phyloP scores from a whole-genome alignment of 2,113 vertebrate genomes.

The Mesitornis unicolor region DNA sequence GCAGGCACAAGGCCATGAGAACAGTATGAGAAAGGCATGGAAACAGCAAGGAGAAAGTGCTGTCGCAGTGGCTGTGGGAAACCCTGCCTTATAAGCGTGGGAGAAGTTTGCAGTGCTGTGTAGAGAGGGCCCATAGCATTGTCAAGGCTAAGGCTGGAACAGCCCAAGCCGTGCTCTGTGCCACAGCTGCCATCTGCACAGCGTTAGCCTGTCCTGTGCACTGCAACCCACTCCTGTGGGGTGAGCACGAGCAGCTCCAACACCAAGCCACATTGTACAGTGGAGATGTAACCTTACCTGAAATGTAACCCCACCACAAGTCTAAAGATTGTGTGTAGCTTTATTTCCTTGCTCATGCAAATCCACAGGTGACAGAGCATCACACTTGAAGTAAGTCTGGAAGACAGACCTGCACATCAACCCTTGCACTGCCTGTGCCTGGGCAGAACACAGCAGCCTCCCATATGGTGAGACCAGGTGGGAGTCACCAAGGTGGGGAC shows the following conservation, averaged over 20 bases:
- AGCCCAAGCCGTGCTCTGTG: neutral
- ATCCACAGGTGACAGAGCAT: neutral
- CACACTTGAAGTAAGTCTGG: too few relatives aligned
- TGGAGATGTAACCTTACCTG: neutral
- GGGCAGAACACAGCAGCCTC: neutral
- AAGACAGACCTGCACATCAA: neutral
- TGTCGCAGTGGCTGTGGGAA: neutral
- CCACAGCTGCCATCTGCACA: fast-evolving
- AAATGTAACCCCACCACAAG: fast-evolving
- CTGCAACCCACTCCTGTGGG: fast-evolving
- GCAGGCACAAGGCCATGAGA: neutral
- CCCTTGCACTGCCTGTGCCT: neutral
- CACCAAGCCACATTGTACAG: neutral
- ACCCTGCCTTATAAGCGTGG: neutral
- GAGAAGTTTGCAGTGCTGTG: neutral
- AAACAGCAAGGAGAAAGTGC: neutral
- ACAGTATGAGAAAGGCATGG: neutral
- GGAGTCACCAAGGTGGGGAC: fast-evolving
- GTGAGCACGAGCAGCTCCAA: fast-evolving
- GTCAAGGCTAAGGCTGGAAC: neutral
- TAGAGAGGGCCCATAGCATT: neutral
- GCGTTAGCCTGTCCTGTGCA: neutral
- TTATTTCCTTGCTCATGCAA: neutral
- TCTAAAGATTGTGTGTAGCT: neutral
- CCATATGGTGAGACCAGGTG: neutral